Conservation (phyloP, 2,888 invertebrate species). For the Eristalis intricaria region DNA sequence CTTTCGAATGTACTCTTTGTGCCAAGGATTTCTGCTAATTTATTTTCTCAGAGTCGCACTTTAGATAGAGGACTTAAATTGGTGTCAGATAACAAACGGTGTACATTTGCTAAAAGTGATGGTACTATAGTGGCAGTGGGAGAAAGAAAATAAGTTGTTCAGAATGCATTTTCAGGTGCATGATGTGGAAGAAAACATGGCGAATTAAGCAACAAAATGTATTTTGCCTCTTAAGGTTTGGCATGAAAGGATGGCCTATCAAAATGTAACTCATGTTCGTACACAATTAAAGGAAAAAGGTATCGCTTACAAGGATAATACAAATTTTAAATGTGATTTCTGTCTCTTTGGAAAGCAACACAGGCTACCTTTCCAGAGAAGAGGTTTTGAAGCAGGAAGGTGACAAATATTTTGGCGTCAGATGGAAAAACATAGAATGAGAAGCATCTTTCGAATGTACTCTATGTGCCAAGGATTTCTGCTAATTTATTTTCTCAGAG, state of each 20-base stretch:
- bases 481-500: too few species aligned
- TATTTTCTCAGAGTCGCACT: slow-evolving; percentile 69
- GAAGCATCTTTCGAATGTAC: too few species aligned
- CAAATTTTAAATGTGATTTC: too few species aligned
- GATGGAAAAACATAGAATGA: too few species aligned
- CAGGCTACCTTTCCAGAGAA: slow-evolving; percentile 14
- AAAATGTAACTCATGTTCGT: too few species aligned
- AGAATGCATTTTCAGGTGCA: neutral
- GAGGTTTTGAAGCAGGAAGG: neutral
- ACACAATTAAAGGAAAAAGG: too few species aligned
- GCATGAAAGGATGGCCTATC: too few species aligned
- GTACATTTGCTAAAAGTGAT: too few species aligned
- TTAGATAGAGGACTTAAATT: slow-evolving; percentile 64
- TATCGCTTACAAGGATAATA: too few species aligned
- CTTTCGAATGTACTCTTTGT: slow-evolving; percentile 70
- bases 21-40: slow-evolving; percentile 61
- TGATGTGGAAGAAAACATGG: neutral
- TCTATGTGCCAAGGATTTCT: too few species aligned
- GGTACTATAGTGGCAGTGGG: slow-evolving; percentile 15
- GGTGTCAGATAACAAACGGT: slow-evolving; percentile 16
- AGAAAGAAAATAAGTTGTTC: slow-evolving; percentile 7
- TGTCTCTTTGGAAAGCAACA: slow-evolving; percentile 25
- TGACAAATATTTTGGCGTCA: too few species aligned
- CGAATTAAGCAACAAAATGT: neutral
- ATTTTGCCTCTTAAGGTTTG: neutral